Base-by-base conservation (phyloP, 2,888 invertebrate species). In the Melinopterus prodromus region DNA sequence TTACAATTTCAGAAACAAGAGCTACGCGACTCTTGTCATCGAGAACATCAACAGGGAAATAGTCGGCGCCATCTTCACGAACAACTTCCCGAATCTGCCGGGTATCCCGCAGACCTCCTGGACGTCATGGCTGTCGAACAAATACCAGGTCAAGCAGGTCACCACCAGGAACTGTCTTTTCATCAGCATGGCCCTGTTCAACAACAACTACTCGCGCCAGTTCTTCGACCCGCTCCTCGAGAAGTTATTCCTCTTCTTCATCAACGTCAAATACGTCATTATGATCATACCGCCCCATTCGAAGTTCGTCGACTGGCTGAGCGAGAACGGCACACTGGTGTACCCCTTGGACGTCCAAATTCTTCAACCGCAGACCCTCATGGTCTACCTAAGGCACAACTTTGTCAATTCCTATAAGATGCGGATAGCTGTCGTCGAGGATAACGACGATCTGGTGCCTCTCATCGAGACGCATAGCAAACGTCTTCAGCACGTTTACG, bases 401-500 rank as follows among this genome's bases (percentile, higher is more conserved):
- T 88, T 87, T 80, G 83, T 87, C 38, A 82, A 83, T 5, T 84
- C 84, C 35, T 89, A 89, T 81, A 91, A 89, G 84, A 90, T 92
- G 79, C 88, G 93, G n/a, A 87, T 90, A 70, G 93, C 93, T 77
- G 95, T 95, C 0, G 93, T 94, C 83, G 94, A 94, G 89, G 95
- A 95, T 83, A 94, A 95, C 85, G 95, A 95, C 84, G 94, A 95
- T 82, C 89, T 95, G 78, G 90, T 94, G 1, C 91, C 92, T 14
- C 90, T 95, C 77, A 89, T 95, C 70, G 91, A 93, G 79, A 87
- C 87, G 0, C 90, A 91, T 77, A 90, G 91, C 14, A 88, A 90
- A 0, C 86, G 89, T 14, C 84, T 94, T 16, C 90, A 90, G 16
- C 86, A 91, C 74, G 82, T 91, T 1, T 93, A 94, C 84, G 95